Conservation (phyloP, 2,797 vertebrate genomes). For the Pangasius krempfi region DNA sequence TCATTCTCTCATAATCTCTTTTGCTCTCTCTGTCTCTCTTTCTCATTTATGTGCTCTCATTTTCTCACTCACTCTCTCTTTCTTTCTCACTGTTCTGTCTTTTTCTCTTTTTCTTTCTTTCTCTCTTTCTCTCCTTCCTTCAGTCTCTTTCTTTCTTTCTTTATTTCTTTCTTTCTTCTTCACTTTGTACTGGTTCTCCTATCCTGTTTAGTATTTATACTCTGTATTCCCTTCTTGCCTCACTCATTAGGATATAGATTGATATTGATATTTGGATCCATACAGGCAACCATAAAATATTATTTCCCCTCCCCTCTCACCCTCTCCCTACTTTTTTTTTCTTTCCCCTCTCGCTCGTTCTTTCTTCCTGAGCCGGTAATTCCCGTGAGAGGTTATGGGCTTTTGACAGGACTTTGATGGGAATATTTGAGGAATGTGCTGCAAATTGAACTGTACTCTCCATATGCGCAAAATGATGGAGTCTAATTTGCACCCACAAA, state of each 20-base stretch:
- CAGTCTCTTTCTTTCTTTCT: neutral
- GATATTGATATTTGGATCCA: neutral
- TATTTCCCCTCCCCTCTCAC: neutral
- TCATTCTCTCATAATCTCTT: neutral
- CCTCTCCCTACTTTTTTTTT: neutral
- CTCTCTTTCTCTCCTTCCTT: neutral
- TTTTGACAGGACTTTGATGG: conserved; percentile 54
- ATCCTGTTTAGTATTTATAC: neutral
- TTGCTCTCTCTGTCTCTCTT: neutral
- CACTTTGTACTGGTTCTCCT: neutral
- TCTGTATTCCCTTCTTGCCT: neutral
- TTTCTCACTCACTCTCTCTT: neutral
- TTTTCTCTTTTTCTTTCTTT: neutral
- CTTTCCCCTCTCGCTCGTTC: neutral
- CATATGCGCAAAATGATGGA: conserved; percentile 46
- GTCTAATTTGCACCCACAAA: conserved; percentile 35
- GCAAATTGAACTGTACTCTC: conserved; percentile 54
- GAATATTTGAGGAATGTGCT: conserved; percentile 57
- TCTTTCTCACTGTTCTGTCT: neutral
- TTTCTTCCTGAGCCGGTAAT: neutral
- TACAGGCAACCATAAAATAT: no score
- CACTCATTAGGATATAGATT: neutral
- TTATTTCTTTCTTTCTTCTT: neutral
- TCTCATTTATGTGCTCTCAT: no score
- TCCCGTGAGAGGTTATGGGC: conserved; percentile 29